Evolutionary conservation across 2,888 invertebrate species (phyloP).

Genomic region (Drosophila ochracea): DNA sequence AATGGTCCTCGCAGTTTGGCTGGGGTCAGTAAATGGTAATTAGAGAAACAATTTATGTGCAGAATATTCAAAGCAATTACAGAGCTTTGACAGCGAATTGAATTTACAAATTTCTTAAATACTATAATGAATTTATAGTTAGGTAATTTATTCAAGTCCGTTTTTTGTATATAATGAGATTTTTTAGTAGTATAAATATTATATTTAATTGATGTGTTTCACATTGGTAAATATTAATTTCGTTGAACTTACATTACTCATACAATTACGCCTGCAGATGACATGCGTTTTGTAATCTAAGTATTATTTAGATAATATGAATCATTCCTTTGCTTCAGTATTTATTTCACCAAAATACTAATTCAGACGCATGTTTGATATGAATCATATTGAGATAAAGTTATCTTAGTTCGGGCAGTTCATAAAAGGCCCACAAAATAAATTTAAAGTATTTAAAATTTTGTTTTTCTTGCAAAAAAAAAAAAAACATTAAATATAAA

Average conservation of each 20-base stretch:
- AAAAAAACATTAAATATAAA: background rate
- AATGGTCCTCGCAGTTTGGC: constrained; percentile 34
- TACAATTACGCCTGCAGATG: constrained; percentile 12
- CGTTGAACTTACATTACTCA: constrained; percentile 18
- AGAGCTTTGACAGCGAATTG: constrained; percentile 1
- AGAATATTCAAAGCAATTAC: constrained; percentile 4
- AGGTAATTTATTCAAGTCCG: background rate
- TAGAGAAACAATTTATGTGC: constrained; percentile 17
- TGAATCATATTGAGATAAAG: constrained; percentile 31
- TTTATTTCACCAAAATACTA: constrained; percentile 13
- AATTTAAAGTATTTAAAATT: background rate
- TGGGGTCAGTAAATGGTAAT: constrained; percentile 21
- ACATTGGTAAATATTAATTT: background rate
- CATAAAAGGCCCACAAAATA: too few relatives aligned
- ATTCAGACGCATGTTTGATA: background rate
- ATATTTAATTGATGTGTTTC: background rate
- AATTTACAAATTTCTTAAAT: constrained; percentile 15
- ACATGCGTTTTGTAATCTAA: constrained; percentile 20
- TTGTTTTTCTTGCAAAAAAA: background rate
- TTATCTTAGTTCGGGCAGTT: constrained; percentile 1
- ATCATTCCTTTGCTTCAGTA: constrained; percentile 1
- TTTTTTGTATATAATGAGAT: background rate
- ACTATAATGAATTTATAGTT: background rate
- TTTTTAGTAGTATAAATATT: too few relatives aligned
- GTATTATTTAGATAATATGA: background rate